phyloP scores from a whole-genome alignment of 2,797 vertebrate genomes.

The Pangasius djambal region DNA sequence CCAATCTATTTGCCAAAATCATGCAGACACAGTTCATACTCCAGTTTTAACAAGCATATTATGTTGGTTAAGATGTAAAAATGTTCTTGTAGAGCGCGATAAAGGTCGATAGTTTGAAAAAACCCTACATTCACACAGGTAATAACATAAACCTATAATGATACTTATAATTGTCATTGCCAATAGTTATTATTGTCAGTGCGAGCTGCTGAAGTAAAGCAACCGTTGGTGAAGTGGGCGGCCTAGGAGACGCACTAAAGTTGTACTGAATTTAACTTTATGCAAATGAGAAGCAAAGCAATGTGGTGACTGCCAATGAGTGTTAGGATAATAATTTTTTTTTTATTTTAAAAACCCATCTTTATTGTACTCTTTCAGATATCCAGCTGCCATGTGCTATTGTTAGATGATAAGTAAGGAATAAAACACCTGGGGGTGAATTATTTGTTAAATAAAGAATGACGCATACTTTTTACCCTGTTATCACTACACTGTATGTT shows the following conservation, averaged over 20 bases:
- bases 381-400: background rate
- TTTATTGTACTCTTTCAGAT: background rate
- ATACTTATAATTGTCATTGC: too few species aligned
- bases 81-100: background rate
- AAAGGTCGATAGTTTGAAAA: background rate
- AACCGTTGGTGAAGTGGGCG: background rate
- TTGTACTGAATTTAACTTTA: slow-evolving; percentile 9
- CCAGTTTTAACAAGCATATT: background rate
- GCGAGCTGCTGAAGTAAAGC: background rate
- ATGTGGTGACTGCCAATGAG: background rate
- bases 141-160: too few species aligned
- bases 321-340: background rate
- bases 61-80: background rate
- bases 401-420: background rate
- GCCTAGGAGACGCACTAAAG: background rate
- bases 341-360: too few species aligned
- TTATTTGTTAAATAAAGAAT: background rate
- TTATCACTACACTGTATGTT: background rate
- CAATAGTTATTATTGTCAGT: background rate
- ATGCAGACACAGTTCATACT: background rate
- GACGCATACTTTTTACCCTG: background rate
- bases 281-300: slow-evolving; percentile 26
- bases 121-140: background rate
- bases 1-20: background rate
- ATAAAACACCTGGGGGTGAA: background rate